phyloP scores from a whole-genome alignment of 1,140 invertebrate genomes.

The Druon quercuslanigerum region DNA sequence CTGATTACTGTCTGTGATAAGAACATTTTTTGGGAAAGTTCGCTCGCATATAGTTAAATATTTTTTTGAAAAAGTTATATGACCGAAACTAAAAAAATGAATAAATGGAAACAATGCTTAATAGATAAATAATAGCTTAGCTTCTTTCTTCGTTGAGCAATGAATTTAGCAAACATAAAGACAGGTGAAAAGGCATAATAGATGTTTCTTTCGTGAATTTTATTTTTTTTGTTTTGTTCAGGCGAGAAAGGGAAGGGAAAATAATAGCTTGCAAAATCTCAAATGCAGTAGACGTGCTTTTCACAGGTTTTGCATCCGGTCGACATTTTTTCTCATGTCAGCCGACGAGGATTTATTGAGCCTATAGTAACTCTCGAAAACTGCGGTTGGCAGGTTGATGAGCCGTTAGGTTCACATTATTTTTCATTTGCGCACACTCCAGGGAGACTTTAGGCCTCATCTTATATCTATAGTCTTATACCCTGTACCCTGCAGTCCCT shows the following conservation, averaged over 20 bases:
- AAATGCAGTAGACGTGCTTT: slow-evolving; percentile 25
- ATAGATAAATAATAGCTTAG: neutral
- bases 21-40: too few relatives aligned
- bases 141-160: neutral
- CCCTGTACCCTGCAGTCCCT: too few relatives aligned
- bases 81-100: too few relatives aligned
- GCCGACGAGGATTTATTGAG: slow-evolving; percentile 13
- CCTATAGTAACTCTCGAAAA: slow-evolving; percentile 15
- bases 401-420: slow-evolving; percentile 44
- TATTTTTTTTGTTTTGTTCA: neutral
- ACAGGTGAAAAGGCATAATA: slow-evolving; percentile 8
- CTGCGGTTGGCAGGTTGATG: slow-evolving; percentile 37
- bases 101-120: neutral
- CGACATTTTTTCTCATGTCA: slow-evolving; percentile 29
- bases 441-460: slow-evolving; percentile 33
- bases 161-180: slow-evolving; percentile 18
- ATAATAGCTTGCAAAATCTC: slow-evolving; percentile 26
- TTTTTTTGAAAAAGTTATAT: too few relatives aligned
- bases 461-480: too few relatives aligned
- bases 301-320: slow-evolving; percentile 30
- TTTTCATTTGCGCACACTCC: slow-evolving; percentile 46
- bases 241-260: slow-evolving; percentile 25
- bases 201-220: slow-evolving; percentile 1
- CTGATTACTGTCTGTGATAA: too few relatives aligned
- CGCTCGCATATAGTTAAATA: too few relatives aligned